These are phyloP conservation scores for Sinodicranocentrus sp. DNA, from an alignment of 2,888 invertebrate species.

Conservation along the genomic window DNA sequence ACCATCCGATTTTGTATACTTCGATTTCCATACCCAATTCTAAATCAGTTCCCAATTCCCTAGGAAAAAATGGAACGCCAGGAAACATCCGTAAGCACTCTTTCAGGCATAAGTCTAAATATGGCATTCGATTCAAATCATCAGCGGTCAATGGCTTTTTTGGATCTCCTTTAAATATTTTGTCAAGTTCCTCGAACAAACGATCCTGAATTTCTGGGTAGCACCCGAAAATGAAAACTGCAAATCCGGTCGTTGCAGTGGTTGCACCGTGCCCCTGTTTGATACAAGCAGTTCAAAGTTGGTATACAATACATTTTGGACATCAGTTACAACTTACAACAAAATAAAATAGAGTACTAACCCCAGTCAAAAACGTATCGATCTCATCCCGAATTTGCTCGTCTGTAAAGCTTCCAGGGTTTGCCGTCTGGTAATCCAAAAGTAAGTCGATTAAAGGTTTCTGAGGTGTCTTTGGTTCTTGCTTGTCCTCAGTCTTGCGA, in stretches of 20 bases:
- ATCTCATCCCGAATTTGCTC: slow-evolving; percentile 79
- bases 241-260: slow-evolving; percentile 80
- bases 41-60: slow-evolving; percentile 31
- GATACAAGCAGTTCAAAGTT: background rate
- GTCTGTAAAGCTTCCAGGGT: slow-evolving; percentile 77
- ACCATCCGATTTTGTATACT: background rate
- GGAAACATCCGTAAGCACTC: slow-evolving; percentile 75
- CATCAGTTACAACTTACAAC: no score
- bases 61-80: slow-evolving; percentile 72
- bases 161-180: slow-evolving; percentile 78
- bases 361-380: slow-evolving; percentile 80
- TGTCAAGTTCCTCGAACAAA: slow-evolving; percentile 78
- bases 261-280: slow-evolving; percentile 80
- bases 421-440: slow-evolving; percentile 41
- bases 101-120: slow-evolving; percentile 75
- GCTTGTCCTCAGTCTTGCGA: background rate
- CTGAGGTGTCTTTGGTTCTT: background rate
- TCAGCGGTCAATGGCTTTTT: slow-evolving; percentile 76
- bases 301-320: no score
- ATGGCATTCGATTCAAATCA: slow-evolving; percentile 67
- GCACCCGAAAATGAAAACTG: slow-evolving; percentile 79
- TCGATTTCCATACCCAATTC: slow-evolving; percentile 1
- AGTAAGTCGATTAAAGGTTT: slow-evolving; percentile 16
- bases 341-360: slow-evolving; percentile 5
- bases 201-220: slow-evolving; percentile 79